Base-by-base conservation (phyloP, 1,140 invertebrate genomes). In the Tetragnatha versicolor region DNA sequence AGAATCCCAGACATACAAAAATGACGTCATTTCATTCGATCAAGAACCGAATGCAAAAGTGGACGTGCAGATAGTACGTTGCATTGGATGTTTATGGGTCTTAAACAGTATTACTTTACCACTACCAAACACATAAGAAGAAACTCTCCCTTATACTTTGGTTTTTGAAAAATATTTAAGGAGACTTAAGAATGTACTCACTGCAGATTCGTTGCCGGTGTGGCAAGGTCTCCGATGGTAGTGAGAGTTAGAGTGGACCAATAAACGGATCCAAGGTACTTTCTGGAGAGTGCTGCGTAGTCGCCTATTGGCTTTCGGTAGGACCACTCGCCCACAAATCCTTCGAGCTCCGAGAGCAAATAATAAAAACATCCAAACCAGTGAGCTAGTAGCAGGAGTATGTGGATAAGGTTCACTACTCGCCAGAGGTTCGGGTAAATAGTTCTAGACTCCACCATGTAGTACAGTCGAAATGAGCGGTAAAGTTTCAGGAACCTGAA, bases 321-420 rank as follows among this genome's bases (percentile, higher is more conserved):
- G 0, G 94, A 93, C 95, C 95, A 97, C 83, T 94, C 92, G 6
- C 94, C 94, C 86, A 92, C 89, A 86, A 96, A 97, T 2, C 91
- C 91, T 86, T 98, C 95, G 29, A 93, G 92, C 85, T 97, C 94
- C 5, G 94, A 96, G 27, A 98, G 89, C 77, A 98, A 87, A 87
- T 94, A 98, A 88, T 98, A 98, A 88, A 98, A 98, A 85, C 95
- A 97, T 39, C 95, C 96, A 85, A 98, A 98, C 96, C 96, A 98
- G 84, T 98, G 96, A 25, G 95, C 95, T 79, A 97, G 89, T 81
- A 98, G 93, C 79, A 98, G 90, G 39, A 98, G 89, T 82, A 98
- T 97, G 85, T 98, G 96, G 79, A 97, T 94, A 29, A 98, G 88
- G 87, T 97, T 98, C 79, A 96, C 89, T 27, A 98, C 96, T n/a